Conservation (phyloP, 2,797 vertebrate genomes). For the Ctenosaura bakeri region DNA sequence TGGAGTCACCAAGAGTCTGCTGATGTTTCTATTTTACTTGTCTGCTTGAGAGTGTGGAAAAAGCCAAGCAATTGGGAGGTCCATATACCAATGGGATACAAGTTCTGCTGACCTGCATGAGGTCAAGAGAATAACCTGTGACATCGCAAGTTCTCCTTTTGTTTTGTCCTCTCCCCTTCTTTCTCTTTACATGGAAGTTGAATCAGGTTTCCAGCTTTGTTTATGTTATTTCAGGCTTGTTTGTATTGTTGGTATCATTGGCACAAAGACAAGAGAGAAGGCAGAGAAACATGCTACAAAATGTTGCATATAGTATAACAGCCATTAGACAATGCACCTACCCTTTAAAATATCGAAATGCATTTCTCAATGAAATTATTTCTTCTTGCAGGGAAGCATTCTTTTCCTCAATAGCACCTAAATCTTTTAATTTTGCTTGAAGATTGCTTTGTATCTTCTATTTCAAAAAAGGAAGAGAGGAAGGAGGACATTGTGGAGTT, state of each 20-base stretch:
- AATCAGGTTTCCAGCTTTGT: no score
- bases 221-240: neutral
- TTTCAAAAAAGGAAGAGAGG: conserved; percentile 10
- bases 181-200: neutral
- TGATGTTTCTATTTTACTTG: neutral
- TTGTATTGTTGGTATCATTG: no score
- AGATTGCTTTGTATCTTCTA: conserved; percentile 63
- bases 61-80: neutral
- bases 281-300: neutral
- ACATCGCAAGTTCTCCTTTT: neutral
- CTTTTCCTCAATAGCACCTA: conserved; percentile 31
- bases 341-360: conserved; percentile 51
- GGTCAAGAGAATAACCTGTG: neutral
- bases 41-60: neutral
- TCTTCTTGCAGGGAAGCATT: conserved; percentile 36
- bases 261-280: neutral
- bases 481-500: neutral
- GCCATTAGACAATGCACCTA: conserved; percentile 52
- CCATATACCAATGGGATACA: neutral
- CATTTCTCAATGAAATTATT: conserved; percentile 24
- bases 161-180: neutral
- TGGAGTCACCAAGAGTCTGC: no score
- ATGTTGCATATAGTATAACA: neutral
- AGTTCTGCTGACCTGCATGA: no score
- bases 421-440: conserved; percentile 58